A percentile compares a stretch with the other conserved stretches of the same genome.
Evolutionary conservation across 1,140 invertebrate genomes (phyloP).

Genomic region (Caerostris darwini): DNA sequence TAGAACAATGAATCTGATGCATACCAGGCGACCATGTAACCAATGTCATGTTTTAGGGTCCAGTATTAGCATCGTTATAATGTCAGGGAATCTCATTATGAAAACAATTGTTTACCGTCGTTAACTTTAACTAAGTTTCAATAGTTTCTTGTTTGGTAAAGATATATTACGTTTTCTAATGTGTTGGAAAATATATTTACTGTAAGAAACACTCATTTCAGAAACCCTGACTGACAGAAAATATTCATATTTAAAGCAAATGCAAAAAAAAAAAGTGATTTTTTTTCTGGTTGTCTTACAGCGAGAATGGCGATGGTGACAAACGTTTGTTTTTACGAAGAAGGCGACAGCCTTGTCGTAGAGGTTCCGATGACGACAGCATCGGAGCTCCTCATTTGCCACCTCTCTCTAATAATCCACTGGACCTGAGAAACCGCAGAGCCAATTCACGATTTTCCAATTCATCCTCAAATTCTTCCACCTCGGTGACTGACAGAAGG

Average conservation of each 20-base stretch:
- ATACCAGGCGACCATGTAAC: no score
- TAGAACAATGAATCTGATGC: no score
- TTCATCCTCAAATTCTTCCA: conserved; percentile 37
- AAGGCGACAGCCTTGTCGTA: neutral
- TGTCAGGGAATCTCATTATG: no score
- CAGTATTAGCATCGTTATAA: no score
- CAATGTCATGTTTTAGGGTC: no score
- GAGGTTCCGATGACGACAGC: conserved; percentile 24
- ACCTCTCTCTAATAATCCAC: neutral
- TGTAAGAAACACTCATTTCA: neutral
- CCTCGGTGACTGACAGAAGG: conserved; percentile 13
- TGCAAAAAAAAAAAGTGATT: neutral
- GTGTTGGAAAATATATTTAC: no score
- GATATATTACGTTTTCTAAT: no score
- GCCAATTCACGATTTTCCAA: conserved; percentile 62
- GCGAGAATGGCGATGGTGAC: conserved; percentile 23
- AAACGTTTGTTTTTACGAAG: conserved; percentile 22
- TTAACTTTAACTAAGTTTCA: no score
- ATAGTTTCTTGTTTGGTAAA: no score
- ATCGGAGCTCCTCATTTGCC: conserved; percentile 18
- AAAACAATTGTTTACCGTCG: no score
- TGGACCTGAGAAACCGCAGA: neutral
- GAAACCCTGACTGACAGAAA: neutral
- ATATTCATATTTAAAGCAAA: neutral
- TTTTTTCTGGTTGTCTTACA: neutral